Evolutionary conservation across 2,113 vertebrate species (phyloP).

Genomic region (Halichoerus grypus): DNA sequence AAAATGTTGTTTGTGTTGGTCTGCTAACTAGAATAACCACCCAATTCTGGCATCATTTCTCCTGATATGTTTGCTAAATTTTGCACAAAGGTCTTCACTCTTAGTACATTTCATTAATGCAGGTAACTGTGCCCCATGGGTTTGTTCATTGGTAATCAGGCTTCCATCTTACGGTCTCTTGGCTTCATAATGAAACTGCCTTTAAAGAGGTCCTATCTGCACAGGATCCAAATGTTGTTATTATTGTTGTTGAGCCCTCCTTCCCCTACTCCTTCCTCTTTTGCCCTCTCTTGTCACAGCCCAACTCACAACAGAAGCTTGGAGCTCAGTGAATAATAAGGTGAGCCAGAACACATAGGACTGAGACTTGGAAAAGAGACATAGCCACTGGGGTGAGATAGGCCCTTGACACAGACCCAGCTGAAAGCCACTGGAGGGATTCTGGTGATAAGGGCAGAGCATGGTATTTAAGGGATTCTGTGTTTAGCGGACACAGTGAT

Average conservation of each 20-base stretch:
- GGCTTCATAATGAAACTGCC: constrained; percentile 1
- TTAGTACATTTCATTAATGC: constrained; percentile 43
- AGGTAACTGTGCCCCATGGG: background rate
- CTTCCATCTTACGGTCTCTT: background rate
- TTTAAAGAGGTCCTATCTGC: constrained; percentile 18
- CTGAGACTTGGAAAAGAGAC: background rate
- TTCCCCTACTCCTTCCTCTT: background rate
- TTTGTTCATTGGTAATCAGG: constrained; percentile 34
- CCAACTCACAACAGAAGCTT: background rate
- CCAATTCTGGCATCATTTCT: background rate
- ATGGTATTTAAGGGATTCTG: background rate
- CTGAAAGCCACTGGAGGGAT: background rate
- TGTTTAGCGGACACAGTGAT: background rate
- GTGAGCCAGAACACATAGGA: background rate
- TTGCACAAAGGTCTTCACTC: constrained; percentile 21
- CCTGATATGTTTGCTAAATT: constrained; percentile 45
- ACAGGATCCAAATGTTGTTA: background rate
- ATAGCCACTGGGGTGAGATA: background rate
- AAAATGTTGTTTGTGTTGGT: background rate
- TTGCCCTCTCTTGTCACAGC: background rate
- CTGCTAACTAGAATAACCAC: constrained; percentile 16
- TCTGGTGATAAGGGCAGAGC: background rate
- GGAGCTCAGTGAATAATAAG: background rate
- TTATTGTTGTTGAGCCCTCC: background rate
- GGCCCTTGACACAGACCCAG: background rate